Evolutionary conservation across 1,140 invertebrate genomes (phyloP), one percentile per base, ranked within the genome.

Genomic region (Drosophila fuyamai): DNA sequence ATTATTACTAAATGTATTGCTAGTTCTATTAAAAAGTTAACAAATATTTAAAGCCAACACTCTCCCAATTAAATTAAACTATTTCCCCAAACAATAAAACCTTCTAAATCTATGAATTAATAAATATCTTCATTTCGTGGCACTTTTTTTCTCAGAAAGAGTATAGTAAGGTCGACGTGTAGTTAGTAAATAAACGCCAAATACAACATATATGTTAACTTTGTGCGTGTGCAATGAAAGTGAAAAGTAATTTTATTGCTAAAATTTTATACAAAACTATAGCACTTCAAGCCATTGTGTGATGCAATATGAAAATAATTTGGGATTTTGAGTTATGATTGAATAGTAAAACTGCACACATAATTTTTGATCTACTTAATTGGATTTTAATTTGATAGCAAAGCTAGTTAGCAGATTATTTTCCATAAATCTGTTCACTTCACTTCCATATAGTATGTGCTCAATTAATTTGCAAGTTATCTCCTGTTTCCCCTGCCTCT

Each of bases 171-270:
- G 60, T 83, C 71, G 74, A 60, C 43, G 4, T 13, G 9, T n/a
- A n/a, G 23, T 8, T 5, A 9, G 46, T 59, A 23, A 35, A 29
- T 36, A 1, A 29, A 29, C 35, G 13, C 23, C 44, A 27, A 32
- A 41, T 4, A 23, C 13, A 16, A 35, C 1, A 36, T 1, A 55
- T 44, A 27, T 44, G 13, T 59, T 59, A 48, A 27, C 41, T 41
- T 41, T 63, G 58, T 63, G 48, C 56, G 55, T 56, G 41, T 14
- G 55, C 55, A 76, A 79, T 46, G 79, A 86, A 86, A 86, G 83
- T 88, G 80, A 86, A 81, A 51, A 43, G 48, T 66, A 32, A 71
- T 36, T 23, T 6, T 23, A 70, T 47, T 47, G 61, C 63, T 53
- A 2, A 13, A 12, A 54, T 67, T 67, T 35, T 56, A 27, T 54